phyloP scores from a whole-genome alignment of 2,888 invertebrate species.

The Apotomis betuletana region DNA sequence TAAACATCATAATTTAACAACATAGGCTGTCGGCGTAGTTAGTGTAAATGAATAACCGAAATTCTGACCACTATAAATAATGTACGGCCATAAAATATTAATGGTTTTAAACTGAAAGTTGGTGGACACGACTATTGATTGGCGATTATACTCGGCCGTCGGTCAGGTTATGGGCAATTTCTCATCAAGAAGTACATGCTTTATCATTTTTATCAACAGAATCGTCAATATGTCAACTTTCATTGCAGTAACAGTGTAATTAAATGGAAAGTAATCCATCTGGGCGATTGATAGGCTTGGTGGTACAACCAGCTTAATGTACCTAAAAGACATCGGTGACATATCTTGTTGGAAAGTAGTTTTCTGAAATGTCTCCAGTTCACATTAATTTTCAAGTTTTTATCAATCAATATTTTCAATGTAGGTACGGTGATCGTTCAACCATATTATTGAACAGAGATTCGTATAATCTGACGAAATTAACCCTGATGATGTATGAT shows the following conservation, averaged over 20 bases:
- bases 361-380: not conserved
- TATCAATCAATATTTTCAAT: not conserved
- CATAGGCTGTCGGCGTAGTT: not conserved
- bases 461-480: too few relatives aligned
- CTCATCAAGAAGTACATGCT: conserved; percentile 9
- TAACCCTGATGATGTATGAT: too few relatives aligned
- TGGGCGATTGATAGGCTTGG: not conserved
- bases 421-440: too few relatives aligned
- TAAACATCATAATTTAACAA: not conserved
- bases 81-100: conserved; percentile 9
- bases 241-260: conserved; percentile 12
- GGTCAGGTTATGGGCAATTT: conserved; percentile 15
- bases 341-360: conserved; percentile 10
- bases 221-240: conserved; percentile 28
- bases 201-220: conserved; percentile 22
- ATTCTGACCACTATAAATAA: conserved; percentile 9
- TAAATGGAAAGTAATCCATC: conserved; percentile 23
- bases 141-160: conserved; percentile 14
- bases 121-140: conserved; percentile 21
- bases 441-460: too few relatives aligned
- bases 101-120: conserved; percentile 15
- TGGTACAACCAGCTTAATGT: conserved; percentile 5
- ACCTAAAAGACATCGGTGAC: not conserved
- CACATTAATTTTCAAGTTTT: not conserved
- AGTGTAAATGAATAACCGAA: conserved; percentile 17